Evolutionary conservation across 1,140 invertebrate species (phyloP), one percentile per base, ranked within the genome.

Genomic region (Spodoptera frugiperda): DNA sequence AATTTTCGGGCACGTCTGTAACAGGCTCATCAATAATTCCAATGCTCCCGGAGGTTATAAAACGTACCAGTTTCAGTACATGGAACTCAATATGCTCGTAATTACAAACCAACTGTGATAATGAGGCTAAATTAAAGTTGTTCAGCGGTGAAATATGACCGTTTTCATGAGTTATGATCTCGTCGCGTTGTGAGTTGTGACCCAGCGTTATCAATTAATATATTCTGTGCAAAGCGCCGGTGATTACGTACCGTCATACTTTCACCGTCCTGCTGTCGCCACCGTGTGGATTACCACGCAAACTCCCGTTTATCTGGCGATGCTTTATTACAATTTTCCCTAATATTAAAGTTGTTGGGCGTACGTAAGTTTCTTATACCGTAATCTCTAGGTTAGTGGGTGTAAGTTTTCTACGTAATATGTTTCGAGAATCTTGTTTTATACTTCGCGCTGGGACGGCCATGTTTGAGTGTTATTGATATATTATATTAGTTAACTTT

Each of bases 41-140:
- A 17, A 1, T 33, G 30, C 57, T 33, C 53, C 30, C 30, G 39
- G 10, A 61, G 30, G 57, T 39, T 61, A 61, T 61, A 39, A 15
- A 53, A 53, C 51, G 33, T 53, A 61, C 30, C n/a, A 21, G 15
- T 14, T 46, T 46, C 53, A 54, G 68, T 72, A 72, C 33, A 67
- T 57, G 21, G 33, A 55, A 12, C 33, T 21, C 33, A 44, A 57
- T 33, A 39, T 39, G 5, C 33, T 10, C 33, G 51, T 72, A 72
- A 72, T 72, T 72, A 25, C 33, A 54, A 72, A 72, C 30, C 70
- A 65, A 30, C 63, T 78, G 78, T 71, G 53, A 63, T 68, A 77
- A 77, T 80, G 78, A 81, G 75, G 75, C 80, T 81, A 84, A 83
- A 85, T 85, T 82, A 84, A 85, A 85, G 74, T 86, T 73, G 74